Conservation (phyloP, 92 coral and sea anemone genomes). For the Scolanthus callimorphus region DNA sequence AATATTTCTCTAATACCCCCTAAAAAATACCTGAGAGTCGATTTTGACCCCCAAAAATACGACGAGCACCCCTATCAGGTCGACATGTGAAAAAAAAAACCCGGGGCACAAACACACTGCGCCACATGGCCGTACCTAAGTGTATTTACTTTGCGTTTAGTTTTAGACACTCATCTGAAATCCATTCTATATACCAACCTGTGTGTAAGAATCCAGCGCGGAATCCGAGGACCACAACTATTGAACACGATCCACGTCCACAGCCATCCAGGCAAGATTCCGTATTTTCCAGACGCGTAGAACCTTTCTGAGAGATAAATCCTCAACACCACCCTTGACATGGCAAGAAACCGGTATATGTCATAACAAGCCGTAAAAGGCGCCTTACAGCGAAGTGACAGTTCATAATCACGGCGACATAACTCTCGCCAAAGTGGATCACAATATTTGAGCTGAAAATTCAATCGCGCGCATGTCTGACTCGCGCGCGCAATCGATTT, state of each 20-base stretch:
- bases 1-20: too few relatives aligned
- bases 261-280: conserved; percentile 91
- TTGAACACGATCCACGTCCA: conserved; percentile 95
- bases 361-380: conserved; percentile 72
- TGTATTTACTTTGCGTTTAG: too few relatives aligned
- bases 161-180: too few relatives aligned
- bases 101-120: too few relatives aligned
- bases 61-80: too few relatives aligned
- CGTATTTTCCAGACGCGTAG: conserved; percentile 74
- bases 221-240: conserved; percentile 83
- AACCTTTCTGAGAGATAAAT: conserved; percentile 77
- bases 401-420: conserved; percentile 70
- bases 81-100: too few relatives aligned
- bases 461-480: conserved; percentile 74
- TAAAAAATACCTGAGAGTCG: too few relatives aligned
- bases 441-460: conserved; percentile 44
- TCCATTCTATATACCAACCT: too few relatives aligned
- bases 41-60: too few relatives aligned
- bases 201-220: conserved; percentile 84
- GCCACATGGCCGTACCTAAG: too few relatives aligned
- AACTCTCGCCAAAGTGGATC: conserved; percentile 81
- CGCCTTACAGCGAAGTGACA: conserved; percentile 45
- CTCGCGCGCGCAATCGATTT: conserved; percentile 48
- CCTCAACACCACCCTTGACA: conserved; percentile 74
- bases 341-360: conserved; percentile 66